Conservation (phyloP, 2,888 invertebrate genomes). For the Podabrus alpinus region DNA sequence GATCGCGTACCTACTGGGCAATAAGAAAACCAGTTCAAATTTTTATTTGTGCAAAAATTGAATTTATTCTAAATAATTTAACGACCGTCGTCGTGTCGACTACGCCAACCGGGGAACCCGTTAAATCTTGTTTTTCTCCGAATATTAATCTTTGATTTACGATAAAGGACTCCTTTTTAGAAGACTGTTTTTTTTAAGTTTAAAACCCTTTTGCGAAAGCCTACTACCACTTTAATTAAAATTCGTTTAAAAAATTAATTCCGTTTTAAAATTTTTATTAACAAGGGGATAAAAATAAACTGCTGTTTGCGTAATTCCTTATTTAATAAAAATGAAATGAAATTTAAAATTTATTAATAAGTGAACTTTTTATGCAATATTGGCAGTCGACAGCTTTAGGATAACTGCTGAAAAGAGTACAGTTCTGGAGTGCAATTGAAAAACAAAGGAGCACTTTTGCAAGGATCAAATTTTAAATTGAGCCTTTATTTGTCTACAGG, state of each 20-base stretch:
- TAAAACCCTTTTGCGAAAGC: neutral
- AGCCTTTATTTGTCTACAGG: conserved; percentile 54
- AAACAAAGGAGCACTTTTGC: conserved; percentile 55
- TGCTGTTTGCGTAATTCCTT: neutral
- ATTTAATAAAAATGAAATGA: neutral
- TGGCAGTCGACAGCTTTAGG: neutral
- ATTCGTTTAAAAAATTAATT: neutral
- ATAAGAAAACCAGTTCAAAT: too few species aligned
- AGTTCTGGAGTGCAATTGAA: conserved; percentile 49
- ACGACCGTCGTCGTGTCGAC: too few species aligned
- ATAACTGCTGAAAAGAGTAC: conserved; percentile 7
- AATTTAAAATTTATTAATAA: neutral
- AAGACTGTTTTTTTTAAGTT: neutral
- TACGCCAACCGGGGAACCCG: too few species aligned
- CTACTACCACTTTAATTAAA: neutral
- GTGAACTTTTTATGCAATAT: neutral
- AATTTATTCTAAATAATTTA: too few species aligned
- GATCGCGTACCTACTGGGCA: too few species aligned
- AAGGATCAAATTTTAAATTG: conserved; percentile 55
- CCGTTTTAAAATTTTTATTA: neutral
- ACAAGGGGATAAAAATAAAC: neutral
- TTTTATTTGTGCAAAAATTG: too few species aligned
- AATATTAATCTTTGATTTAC: too few species aligned
- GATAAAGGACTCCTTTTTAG: neutral
- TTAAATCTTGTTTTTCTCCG: too few species aligned